phyloP scores from a whole-genome alignment of 2,797 vertebrate species.

The Gymnoscopelus braueri region DNA sequence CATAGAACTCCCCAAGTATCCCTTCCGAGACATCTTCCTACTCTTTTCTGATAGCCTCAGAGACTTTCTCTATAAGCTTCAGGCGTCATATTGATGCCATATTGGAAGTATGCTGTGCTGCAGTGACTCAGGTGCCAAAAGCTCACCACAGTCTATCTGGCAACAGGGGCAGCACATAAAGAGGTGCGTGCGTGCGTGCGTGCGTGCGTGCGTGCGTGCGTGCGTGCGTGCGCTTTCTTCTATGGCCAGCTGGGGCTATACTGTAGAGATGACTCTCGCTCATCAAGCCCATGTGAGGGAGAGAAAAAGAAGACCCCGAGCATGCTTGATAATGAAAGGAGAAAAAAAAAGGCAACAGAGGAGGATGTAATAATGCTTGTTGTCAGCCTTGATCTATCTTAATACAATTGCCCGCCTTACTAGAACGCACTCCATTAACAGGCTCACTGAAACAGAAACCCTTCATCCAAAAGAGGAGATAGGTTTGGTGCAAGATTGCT shows the following conservation, averaged over 20 bases:
- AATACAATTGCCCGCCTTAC: neutral
- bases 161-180: neutral
- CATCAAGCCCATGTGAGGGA: slow-evolving; percentile 33
- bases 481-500: slow-evolving; percentile 11
- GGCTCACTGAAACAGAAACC: slow-evolving; percentile 3
- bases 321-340: slow-evolving; percentile 19
- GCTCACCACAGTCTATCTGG: neutral
- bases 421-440: slow-evolving; percentile 25
- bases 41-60: too few species aligned
- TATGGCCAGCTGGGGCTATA: slow-evolving; percentile 9
- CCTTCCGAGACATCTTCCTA: too few species aligned
- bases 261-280: slow-evolving; percentile 20
- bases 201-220: slow-evolving; percentile 1
- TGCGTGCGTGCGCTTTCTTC: neutral
- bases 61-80: neutral
- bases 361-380: slow-evolving; percentile 36
- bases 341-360: slow-evolving; percentile 15
- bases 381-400: slow-evolving; percentile 29
- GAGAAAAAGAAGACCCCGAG: slow-evolving; percentile 9
- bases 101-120: slow-evolving; percentile 35
- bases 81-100: slow-evolving; percentile 4
- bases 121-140: slow-evolving; percentile 16
- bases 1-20: too few species aligned
- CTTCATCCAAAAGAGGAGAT: neutral
- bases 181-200: neutral